These are phyloP conservation scores for Sigmodon hispidus DNA, from an alignment of 2,113 vertebrate genomes.

Conservation along the genomic window DNA sequence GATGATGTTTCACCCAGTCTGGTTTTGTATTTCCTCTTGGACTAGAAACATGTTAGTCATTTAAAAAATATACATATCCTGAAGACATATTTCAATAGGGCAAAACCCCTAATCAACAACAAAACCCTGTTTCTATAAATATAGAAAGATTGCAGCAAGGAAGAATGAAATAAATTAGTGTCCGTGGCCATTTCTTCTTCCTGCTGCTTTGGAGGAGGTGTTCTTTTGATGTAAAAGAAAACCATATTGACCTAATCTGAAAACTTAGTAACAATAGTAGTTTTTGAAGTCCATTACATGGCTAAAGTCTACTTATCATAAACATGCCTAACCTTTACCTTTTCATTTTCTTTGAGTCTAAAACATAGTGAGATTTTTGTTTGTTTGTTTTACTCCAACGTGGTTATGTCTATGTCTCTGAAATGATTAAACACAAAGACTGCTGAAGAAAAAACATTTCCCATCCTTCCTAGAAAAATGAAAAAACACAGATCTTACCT, in stretches of 20 bases:
- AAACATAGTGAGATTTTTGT: not conserved
- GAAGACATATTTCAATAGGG: constrained; percentile 70
- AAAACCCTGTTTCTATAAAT: constrained; percentile 52
- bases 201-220: not conserved
- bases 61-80: constrained; percentile 68
- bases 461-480: constrained; percentile 24
- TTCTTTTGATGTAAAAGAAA: constrained; percentile 51
- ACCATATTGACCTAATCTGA: constrained; percentile 35
- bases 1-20: constrained; percentile 67
- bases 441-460: not conserved
- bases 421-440: constrained; percentile 42
- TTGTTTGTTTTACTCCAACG: constrained; percentile 48
- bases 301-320: constrained; percentile 33
- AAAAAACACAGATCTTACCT: not conserved
- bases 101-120: constrained; percentile 62
- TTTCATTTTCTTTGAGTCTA: constrained; percentile 3
- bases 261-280: not conserved
- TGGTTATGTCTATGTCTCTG: not conserved
- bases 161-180: constrained; percentile 39
- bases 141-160: constrained; percentile 35
- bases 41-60: constrained; percentile 61
- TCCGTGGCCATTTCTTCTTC: constrained; percentile 19
- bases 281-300: constrained; percentile 50
- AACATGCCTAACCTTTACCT: constrained; percentile 12
- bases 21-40: constrained; percentile 73